A percentile compares a stretch with the other conserved stretches of the same genome.
phyloP scores from a whole-genome alignment of 2,888 invertebrate species.

The Trachelus iudaicus region DNA sequence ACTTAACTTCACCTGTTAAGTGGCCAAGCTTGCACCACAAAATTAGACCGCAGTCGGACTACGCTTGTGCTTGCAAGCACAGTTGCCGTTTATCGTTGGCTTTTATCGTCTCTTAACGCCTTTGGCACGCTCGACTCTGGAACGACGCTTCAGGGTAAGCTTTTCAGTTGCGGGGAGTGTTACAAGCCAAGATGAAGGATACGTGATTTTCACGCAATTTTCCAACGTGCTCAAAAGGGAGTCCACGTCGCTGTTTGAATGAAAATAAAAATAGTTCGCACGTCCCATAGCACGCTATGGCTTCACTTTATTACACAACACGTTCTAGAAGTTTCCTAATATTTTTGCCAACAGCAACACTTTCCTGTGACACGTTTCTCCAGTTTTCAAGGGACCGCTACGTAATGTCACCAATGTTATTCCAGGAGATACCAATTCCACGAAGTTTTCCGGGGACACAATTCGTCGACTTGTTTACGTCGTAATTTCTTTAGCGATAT shows the following conservation, averaged over 20 bases:
- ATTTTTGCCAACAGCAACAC: not conserved
- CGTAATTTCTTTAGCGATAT: not conserved
- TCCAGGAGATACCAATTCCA: not conserved
- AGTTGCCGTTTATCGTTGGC: not conserved
- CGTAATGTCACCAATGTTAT: not conserved
- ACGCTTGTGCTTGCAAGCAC: not conserved
- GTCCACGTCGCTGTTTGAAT: not conserved
- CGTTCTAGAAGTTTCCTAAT: not conserved
- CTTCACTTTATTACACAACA: not conserved
- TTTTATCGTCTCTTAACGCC: not conserved
- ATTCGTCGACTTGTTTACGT: not conserved
- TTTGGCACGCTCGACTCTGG: not conserved
- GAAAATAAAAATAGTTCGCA: not conserved
- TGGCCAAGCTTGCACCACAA: not conserved
- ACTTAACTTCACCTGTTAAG: not conserved
- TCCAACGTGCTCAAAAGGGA: not conserved
- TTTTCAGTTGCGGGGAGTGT: not conserved
- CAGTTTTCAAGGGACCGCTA: not conserved
- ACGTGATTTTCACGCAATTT: not conserved
- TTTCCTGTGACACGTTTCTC: not conserved
- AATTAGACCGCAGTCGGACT: not conserved
- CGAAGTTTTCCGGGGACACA: not conserved
- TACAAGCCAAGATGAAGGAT: not conserved
- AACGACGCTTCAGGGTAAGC: not conserved
- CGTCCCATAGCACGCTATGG: not conserved